phyloP scores from a whole-genome alignment of 2,113 vertebrate genomes.

The Dicaeum eximium region DNA sequence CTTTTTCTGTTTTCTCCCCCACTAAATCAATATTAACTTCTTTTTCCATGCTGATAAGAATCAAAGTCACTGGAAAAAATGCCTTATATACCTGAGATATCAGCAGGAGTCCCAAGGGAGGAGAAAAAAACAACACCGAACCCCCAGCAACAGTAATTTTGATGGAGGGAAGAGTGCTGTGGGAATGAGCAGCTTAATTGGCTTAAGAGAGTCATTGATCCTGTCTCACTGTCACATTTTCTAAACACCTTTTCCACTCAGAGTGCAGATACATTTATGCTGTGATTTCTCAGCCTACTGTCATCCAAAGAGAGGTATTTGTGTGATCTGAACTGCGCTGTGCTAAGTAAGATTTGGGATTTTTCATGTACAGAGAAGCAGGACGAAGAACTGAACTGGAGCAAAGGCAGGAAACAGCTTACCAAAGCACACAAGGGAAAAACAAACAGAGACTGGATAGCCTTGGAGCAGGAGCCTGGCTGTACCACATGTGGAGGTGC shows the following conservation, averaged over 20 bases:
- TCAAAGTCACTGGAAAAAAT: background rate
- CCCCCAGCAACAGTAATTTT: background rate
- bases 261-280: background rate
- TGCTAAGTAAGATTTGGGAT: background rate
- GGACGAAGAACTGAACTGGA: background rate
- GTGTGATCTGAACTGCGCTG: background rate
- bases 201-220: background rate
- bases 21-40: slow-evolving; percentile 25
- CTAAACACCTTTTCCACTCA: background rate
- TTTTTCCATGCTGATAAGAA: background rate
- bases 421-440: background rate
- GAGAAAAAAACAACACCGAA: background rate
- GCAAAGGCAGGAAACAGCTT: background rate
- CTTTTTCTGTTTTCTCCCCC: background rate
- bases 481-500: background rate
- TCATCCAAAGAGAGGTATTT: background rate
- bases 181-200: background rate
- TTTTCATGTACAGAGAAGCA: background rate
- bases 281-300: background rate
- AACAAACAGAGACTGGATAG: background rate
- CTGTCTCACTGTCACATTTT: background rate
- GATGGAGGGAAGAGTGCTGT: background rate
- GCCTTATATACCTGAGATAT: background rate
- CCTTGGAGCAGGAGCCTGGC: background rate
- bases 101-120: background rate